Evolutionary conservation across 2,797 vertebrate genomes (phyloP), one percentile per base, ranked within the genome.

Genomic region (Argentina silus): DNA sequence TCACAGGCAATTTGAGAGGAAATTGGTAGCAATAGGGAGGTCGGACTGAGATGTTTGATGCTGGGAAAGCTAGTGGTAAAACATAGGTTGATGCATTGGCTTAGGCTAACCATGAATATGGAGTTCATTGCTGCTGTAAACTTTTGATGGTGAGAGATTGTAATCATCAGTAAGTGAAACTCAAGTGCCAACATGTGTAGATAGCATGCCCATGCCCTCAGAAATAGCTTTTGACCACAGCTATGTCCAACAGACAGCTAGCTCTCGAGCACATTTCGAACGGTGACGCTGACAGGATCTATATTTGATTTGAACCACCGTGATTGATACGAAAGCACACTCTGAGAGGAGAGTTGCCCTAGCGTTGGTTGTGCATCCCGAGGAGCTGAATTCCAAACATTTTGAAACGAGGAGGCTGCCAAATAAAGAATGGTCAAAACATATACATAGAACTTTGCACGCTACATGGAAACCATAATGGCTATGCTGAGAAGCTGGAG

Each of bases 381-480:
- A 83, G 70, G 68, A 84, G 82, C 83, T 87, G 82, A 91, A 93
- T 92, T 94, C 88, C 90, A 89, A 90, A 87, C 83, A 89, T 92
- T 92, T 91, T 91, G 88, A 89, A 91, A 93, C 86, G 90, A 89
- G 74, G 75, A 85, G 74, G 74, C 80, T 79, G 88, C 89, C 90
- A 93, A 91, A 90, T 90, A 93, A 91, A 90, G 87, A 88, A 85
- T 82, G 87, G 89, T 88, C 87, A 87, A 90, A 91, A 92, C 86
- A 88, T 86, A 92, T 90, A 92, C 87, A 91, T 87, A 93, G 90
- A 92, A 89, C 88, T 91, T 93, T 91, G 90, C 92, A 93, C 85
- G 89, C 91, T 92, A 91, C 90, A 90, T 90, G 89, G 86, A 92
- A 93, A 93, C 91, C 92, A 93, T 94, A 93, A 93, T 93, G 87